These are phyloP conservation scores for Ceuthmochares aereus DNA, from an alignment of 2,113 vertebrate species.

Conservation along the genomic window DNA sequence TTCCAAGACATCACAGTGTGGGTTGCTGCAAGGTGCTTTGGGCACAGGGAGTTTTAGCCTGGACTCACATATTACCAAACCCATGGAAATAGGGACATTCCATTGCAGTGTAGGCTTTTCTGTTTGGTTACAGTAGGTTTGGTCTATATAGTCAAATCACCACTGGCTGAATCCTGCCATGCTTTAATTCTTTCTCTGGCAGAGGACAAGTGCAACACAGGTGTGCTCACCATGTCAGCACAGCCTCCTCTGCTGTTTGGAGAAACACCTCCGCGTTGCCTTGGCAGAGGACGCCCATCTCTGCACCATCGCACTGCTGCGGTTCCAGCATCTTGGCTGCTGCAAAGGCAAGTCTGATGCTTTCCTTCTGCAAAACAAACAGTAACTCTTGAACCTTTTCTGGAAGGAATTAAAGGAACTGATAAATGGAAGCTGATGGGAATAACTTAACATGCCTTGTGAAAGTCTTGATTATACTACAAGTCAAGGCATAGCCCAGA, in stretches of 20 bases:
- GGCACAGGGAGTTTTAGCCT: neutral
- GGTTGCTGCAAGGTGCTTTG: neutral
- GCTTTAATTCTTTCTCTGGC: neutral
- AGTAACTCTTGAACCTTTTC: conserved; percentile 20
- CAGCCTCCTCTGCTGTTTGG: neutral
- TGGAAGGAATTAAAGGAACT: conserved; percentile 49
- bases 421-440: conserved; percentile 15
- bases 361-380: conserved; percentile 44
- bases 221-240: fast-evolving
- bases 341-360: neutral
- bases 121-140: neutral
- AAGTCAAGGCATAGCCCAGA: conserved; percentile 31
- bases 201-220: neutral
- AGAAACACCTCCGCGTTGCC: fast-evolving
- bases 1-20: neutral
- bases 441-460: conserved; percentile 19
- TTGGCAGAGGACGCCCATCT: fast-evolving
- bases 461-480: conserved; percentile 35
- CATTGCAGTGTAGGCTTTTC: neutral
- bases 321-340: neutral
- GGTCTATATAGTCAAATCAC: neutral
- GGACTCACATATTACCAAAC: neutral
- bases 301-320: fast-evolving
- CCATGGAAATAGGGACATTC: neutral
- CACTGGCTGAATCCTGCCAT: neutral